phyloP scores from a whole-genome alignment of 2,113 vertebrate genomes.

The Aspiorhynchus laticeps region DNA sequence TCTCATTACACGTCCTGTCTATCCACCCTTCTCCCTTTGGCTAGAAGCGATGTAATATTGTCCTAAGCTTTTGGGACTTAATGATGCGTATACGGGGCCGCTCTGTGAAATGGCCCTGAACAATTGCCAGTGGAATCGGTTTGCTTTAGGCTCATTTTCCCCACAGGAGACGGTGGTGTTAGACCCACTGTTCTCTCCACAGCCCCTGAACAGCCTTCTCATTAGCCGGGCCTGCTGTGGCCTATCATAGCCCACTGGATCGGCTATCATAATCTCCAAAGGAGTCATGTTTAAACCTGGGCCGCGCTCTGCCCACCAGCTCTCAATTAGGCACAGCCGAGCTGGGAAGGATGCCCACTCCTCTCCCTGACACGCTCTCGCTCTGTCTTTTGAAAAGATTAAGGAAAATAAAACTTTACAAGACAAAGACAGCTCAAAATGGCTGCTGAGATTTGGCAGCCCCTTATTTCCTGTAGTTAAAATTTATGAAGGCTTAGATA shows the following conservation, averaged over 20 bases:
- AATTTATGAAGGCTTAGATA: slow-evolving; percentile 14
- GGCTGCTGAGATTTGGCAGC: slow-evolving; percentile 28
- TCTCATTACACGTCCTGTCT: background rate
- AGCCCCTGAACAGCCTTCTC: slow-evolving; percentile 28
- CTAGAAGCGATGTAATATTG: slow-evolving; percentile 17
- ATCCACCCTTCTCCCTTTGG: background rate
- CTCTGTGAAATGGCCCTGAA: slow-evolving; percentile 41
- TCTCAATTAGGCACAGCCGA: slow-evolving; percentile 16
- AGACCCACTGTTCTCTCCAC: slow-evolving; percentile 11
- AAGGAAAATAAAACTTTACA: slow-evolving; percentile 21
- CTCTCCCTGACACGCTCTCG: background rate
- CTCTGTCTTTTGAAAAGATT: background rate
- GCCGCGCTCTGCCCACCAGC: slow-evolving; percentile 22
- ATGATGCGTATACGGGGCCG: background rate
- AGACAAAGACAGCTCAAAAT: background rate
- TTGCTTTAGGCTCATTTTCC: slow-evolving; percentile 46
- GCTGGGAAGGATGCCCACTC: background rate
- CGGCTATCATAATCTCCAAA: slow-evolving; percentile 22
- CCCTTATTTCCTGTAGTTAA: background rate
- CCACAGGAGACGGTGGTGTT: slow-evolving; percentile 25
- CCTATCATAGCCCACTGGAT: slow-evolving; percentile 33
- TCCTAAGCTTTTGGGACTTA: slow-evolving; percentile 17
- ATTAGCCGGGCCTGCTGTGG: slow-evolving; percentile 33
- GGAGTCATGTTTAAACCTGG: slow-evolving; percentile 36
- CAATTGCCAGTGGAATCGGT: slow-evolving; percentile 18